These are phyloP conservation scores for Bombylius major DNA, from an alignment of 2,888 invertebrate genomes.

Conservation along the genomic window DNA sequence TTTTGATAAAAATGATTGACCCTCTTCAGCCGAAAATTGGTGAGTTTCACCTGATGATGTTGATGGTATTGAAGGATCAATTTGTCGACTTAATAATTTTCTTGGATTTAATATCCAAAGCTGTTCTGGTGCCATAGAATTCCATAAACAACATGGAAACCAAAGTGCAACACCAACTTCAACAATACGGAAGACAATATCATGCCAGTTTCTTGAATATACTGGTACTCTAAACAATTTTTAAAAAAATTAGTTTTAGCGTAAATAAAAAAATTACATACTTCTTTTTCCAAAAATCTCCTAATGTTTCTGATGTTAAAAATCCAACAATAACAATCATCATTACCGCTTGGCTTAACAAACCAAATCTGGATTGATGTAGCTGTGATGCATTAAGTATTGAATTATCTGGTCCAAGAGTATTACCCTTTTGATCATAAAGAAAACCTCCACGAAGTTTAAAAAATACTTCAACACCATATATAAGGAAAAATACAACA, in stretches of 20 bases:
- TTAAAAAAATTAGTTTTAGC: conserved; percentile 12
- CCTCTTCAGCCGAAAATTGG: conserved; percentile 37
- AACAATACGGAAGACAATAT: conserved; percentile 76
- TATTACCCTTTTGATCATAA: conserved; percentile 54
- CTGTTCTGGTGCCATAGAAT: conserved; percentile 86
- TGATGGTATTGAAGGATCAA: conserved; percentile 41
- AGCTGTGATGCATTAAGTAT: conserved; percentile 74
- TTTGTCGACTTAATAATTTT: conserved; percentile 60
- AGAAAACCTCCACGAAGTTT: conserved; percentile 83
- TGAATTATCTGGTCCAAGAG: conserved; percentile 38
- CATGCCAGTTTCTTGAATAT: conserved; percentile 83
- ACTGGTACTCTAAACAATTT: conserved; percentile 57
- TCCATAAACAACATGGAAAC: conserved; percentile 95
- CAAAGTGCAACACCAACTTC: conserved; percentile 89
- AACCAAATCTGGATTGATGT: conserved; percentile 79
- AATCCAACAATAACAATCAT: conserved; percentile 79
- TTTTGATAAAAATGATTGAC: conserved; percentile 44
- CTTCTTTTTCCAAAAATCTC: conserved; percentile 90
- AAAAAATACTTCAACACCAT: conserved; percentile 88
- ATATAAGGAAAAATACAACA: conserved; percentile 84
- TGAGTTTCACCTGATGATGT: conserved; percentile 32
- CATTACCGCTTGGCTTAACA: conserved; percentile 83
- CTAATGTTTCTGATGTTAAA: conserved; percentile 79
- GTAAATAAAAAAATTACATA: conserved; percentile 35
- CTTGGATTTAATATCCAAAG: conserved; percentile 89